Base-by-base conservation (phyloP, 2,888 invertebrate species). In the Piscicola geometra region DNA sequence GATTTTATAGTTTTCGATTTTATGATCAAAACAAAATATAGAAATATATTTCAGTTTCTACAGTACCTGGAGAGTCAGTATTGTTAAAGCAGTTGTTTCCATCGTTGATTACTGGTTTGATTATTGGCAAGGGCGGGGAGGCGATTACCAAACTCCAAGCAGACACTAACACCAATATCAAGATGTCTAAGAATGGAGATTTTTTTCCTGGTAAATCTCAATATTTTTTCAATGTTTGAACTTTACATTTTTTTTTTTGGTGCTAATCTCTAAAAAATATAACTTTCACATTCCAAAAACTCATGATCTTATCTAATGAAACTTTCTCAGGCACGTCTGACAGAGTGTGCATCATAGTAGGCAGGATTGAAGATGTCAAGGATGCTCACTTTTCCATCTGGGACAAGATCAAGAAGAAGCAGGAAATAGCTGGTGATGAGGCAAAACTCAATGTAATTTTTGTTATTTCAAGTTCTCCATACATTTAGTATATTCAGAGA, bases 181-280 rank as follows among this genome's bases (percentile, higher is more conserved):
- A 98, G 89, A 98, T 98, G 97, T 98, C 97, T 83, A 98, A 97
- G 88, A 93, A 95, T 75, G 95, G 95, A 85, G 98, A 98, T 86
- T 96, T 94, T 86, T 98, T 97, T 88, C 98, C 97, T 88, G 97
- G 97, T 97, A 87, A 30, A 18, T 36, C 41, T 50, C n/a, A n/a
- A n/a, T n/a, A n/a, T n/a, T n/a, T n/a, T n/a, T n/a, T n/a, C n/a
- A n/a, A n/a, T n/a, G n/a, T n/a, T n/a, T n/a, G n/a, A n/a, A n/a
- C n/a, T n/a, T n/a, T n/a, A n/a, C n/a, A n/a, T n/a, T n/a, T n/a
- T n/a, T n/a, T n/a, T n/a, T n/a, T n/a, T n/a, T n/a, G n/a, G n/a
- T n/a, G n/a, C n/a, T n/a, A n/a, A n/a, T n/a, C n/a, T n/a, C n/a
- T n/a, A 3, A 12, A 18, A 28, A 30, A 60, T 12, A 52, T 18